These are phyloP conservation scores for Epinotia nisella DNA, from an alignment of 2,888 invertebrate genomes.

Conservation along the genomic window DNA sequence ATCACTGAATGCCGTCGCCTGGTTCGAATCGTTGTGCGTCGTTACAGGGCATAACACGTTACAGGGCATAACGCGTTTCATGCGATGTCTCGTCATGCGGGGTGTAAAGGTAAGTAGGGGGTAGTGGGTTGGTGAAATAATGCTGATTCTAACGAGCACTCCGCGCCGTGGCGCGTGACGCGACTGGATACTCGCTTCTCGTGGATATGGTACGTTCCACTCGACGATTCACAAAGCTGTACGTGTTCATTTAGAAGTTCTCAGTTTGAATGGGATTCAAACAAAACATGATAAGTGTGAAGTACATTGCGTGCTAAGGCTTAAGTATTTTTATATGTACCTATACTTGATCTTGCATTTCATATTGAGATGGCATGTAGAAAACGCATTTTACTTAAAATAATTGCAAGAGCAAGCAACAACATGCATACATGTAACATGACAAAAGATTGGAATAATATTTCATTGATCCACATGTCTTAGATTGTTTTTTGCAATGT, in stretches of 20 bases:
- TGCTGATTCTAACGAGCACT: slow-evolving; percentile 49
- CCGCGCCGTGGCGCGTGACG: slow-evolving; percentile 47
- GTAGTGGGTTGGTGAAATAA: slow-evolving; percentile 49
- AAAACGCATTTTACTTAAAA: too few relatives aligned
- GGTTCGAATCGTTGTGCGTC: slow-evolving; percentile 29
- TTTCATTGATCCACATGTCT: too few relatives aligned
- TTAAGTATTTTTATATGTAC: neutral
- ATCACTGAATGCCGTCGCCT: slow-evolving; percentile 14
- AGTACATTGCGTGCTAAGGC: neutral
- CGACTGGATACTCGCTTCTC: slow-evolving; percentile 42
- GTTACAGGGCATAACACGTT: slow-evolving; percentile 35
- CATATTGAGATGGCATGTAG: neutral
- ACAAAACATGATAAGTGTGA: slow-evolving; percentile 5
- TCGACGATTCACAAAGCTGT: slow-evolving; percentile 34
- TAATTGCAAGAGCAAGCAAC: too few relatives aligned
- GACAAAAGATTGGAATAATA: too few relatives aligned
- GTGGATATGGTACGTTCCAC: slow-evolving; percentile 41
- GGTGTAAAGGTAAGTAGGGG: slow-evolving; percentile 23
- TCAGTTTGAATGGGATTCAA: slow-evolving; percentile 17
- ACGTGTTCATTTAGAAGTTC: slow-evolving; percentile 27
- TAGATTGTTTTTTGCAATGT: too few relatives aligned
- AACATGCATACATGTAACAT: too few relatives aligned
- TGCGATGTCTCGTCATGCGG: slow-evolving; percentile 30
- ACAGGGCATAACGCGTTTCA: slow-evolving; percentile 33
- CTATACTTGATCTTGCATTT: neutral